These are phyloP conservation scores for Lynx canadensis DNA, from an alignment of 2,113 vertebrate genomes.

Conservation along the genomic window DNA sequence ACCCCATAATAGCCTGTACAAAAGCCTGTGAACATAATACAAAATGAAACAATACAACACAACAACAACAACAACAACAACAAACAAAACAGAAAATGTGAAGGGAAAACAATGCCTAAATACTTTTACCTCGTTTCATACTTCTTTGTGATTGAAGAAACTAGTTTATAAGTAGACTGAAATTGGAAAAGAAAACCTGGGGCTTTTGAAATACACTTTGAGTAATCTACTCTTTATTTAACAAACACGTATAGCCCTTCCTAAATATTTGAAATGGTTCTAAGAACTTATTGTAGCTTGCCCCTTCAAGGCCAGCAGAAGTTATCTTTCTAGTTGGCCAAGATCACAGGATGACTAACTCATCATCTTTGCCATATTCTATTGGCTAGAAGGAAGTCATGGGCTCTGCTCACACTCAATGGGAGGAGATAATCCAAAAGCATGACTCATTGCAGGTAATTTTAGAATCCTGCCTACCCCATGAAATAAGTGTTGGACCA, in stretches of 20 bases:
- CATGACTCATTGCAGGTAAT: background rate
- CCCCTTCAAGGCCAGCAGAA: background rate
- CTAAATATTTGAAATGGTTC: background rate
- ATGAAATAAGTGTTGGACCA: background rate
- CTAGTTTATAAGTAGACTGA: background rate
- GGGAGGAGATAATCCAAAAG: background rate
- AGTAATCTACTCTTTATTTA: background rate
- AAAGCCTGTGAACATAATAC: background rate
- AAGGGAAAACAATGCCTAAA: background rate
- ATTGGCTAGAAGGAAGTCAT: background rate
- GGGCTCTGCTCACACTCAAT: background rate
- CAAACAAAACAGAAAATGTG: background rate
- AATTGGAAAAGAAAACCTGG: background rate
- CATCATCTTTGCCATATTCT: background rate
- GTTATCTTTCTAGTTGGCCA: background rate
- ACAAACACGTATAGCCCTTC: background rate
- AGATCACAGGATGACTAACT: background rate
- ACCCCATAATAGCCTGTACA: background rate
- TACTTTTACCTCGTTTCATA: background rate
- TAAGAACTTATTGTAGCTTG: background rate
- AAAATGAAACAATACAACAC: background rate
- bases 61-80: no score
- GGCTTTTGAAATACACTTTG: background rate
- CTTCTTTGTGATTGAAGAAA: background rate
- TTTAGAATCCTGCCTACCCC: background rate